Evolutionary conservation across 2,888 invertebrate genomes (phyloP).

Genomic region (Morpho helenor): DNA sequence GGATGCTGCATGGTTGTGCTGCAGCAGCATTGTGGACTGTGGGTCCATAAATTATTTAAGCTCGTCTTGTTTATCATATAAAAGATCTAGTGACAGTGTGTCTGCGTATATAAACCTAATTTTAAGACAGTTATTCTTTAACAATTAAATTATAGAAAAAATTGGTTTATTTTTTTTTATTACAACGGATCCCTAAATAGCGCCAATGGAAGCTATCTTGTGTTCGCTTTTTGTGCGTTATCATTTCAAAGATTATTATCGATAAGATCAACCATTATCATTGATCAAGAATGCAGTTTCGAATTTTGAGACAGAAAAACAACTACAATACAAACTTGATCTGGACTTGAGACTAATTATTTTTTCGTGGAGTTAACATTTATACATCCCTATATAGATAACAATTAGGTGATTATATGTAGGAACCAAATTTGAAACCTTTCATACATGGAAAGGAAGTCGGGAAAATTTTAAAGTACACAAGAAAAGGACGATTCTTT

Average conservation of each 20-base stretch:
- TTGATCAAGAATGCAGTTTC: slow-evolving; percentile 22
- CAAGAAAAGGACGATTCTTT: not conserved
- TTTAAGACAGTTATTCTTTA: too few relatives aligned
- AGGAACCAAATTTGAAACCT: slow-evolving; percentile 9
- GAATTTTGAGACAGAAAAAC: slow-evolving; percentile 22
- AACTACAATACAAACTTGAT: slow-evolving; percentile 14
- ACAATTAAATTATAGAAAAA: too few relatives aligned
- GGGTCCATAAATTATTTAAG: too few relatives aligned
- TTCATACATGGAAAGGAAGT: slow-evolving; percentile 8
- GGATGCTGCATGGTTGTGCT: too few relatives aligned
- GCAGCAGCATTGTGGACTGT: too few relatives aligned
- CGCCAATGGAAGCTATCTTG: slow-evolving; percentile 7
- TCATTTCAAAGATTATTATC: slow-evolving; percentile 22
- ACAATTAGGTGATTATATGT: slow-evolving; percentile 13
- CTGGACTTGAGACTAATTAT: slow-evolving; percentile 15
- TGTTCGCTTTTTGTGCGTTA: slow-evolving; percentile 21
- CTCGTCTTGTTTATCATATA: too few relatives aligned
- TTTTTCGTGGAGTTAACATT: slow-evolving; percentile 15
- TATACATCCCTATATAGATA: slow-evolving; percentile 17
- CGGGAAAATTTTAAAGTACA: not conserved
- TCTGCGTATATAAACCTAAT: too few relatives aligned
- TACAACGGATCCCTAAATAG: slow-evolving; percentile 5
- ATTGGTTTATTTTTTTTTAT: not conserved
- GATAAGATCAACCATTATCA: slow-evolving; percentile 23
- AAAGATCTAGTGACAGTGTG: too few relatives aligned